Conservation (phyloP, 2,888 invertebrate genomes). For the Dichetophora obliterata region DNA sequence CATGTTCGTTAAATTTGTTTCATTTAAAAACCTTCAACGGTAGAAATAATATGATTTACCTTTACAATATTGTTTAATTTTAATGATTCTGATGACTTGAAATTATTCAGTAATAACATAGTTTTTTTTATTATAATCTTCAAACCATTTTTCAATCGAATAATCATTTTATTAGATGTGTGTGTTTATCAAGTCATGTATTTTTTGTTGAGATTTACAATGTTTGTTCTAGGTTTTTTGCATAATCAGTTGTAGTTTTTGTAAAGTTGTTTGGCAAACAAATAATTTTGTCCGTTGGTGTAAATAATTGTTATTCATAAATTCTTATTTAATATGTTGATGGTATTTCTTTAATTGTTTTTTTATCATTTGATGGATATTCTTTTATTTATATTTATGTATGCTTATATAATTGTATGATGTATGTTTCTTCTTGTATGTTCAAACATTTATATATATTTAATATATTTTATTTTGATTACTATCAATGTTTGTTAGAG, state of each 20-base stretch:
- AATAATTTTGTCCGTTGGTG: slow-evolving; percentile 46
- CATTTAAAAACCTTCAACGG: slow-evolving; percentile 42
- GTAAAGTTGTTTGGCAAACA: slow-evolving; percentile 44
- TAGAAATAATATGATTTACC: slow-evolving; percentile 32
- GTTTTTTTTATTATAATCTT: slow-evolving; percentile 7
- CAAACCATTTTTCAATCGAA: slow-evolving; percentile 23
- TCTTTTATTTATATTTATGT: slow-evolving; percentile 22
- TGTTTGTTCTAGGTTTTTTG: slow-evolving; percentile 41
- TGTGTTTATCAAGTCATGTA: slow-evolving; percentile 43
- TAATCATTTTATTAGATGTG: slow-evolving; percentile 38
- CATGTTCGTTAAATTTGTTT: slow-evolving; percentile 29
- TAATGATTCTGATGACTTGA: background rate
- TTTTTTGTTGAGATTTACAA: slow-evolving; percentile 40
- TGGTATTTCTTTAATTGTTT: slow-evolving; percentile 29
- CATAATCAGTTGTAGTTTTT: slow-evolving; percentile 43
- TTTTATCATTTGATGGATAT: slow-evolving; percentile 35
- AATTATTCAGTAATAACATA: slow-evolving; percentile 5
- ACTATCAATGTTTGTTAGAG: slow-evolving; percentile 19
- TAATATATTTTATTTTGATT: slow-evolving; percentile 20
- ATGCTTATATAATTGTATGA: slow-evolving; percentile 22
- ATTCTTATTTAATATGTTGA: slow-evolving; percentile 39
- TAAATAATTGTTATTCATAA: slow-evolving; percentile 45
- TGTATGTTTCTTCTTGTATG: slow-evolving; percentile 25
- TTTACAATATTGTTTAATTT: slow-evolving; percentile 26
- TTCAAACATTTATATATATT: slow-evolving; percentile 41